Percentiles rank a stretch among this genome's conserved stretches.
These are phyloP conservation scores for Drosophila tsacasi DNA, from an alignment of 1,140 invertebrate genomes.

Conservation along the genomic window DNA sequence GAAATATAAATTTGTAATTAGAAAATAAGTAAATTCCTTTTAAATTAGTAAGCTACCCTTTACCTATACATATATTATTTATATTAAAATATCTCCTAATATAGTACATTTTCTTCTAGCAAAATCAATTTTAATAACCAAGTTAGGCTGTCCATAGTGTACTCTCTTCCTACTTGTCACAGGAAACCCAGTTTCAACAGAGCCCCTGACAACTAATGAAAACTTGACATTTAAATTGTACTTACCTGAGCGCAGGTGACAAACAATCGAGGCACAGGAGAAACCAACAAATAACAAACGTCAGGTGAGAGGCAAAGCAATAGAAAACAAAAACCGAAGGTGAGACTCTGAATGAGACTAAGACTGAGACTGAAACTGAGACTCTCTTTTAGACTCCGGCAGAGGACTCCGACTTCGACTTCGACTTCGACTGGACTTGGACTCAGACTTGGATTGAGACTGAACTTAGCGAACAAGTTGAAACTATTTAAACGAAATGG, in stretches of 20 bases:
- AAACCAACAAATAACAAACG: conserved; percentile 9
- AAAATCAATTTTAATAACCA: neutral
- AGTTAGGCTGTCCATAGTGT: neutral
- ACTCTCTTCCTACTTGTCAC: neutral
- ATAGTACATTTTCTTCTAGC: neutral
- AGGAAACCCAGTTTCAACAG: neutral
- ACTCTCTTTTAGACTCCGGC: neutral
- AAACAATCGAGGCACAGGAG: neutral
- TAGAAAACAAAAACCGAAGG: conserved; percentile 2
- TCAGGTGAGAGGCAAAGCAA: conserved; percentile 8
- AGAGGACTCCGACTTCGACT: neutral
- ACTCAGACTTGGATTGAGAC: neutral
- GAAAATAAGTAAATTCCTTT: neutral
- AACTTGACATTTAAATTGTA: conserved; percentile 20
- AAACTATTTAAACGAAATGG: conserved; percentile 25
- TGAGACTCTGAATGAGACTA: neutral
- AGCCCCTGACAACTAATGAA: neutral
- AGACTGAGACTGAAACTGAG: neutral
- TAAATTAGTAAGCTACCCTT: neutral
- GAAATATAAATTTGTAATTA: no score
- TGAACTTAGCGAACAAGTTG: conserved; percentile 18
- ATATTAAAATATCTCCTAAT: neutral
- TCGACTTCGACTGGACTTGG: neutral
- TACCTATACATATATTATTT: neutral
- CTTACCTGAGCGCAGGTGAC: conserved; percentile 31